Conservation (phyloP, 1,140 invertebrate species). For the Drosophila sp. region DNA sequence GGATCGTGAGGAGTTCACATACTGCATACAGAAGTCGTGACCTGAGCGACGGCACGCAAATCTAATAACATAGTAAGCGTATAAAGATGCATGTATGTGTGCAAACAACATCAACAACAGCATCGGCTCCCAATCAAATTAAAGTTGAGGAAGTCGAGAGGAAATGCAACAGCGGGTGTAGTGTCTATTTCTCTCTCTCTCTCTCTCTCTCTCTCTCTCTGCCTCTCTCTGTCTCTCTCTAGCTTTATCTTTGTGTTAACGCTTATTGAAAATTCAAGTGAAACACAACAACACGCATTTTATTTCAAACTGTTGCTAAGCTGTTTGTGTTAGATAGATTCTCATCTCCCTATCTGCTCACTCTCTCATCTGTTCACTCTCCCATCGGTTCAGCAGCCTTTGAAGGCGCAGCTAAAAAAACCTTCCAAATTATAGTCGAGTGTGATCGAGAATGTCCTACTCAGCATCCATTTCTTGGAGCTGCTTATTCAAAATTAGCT, state of each 20-base stretch:
- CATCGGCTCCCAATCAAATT: conserved; percentile 55
- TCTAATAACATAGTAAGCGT: conserved; percentile 69
- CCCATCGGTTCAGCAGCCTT: background rate
- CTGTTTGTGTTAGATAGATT: conserved; percentile 38
- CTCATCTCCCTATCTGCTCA: background rate
- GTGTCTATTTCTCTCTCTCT: conserved; percentile 23
- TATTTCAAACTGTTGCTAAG: conserved; percentile 53
- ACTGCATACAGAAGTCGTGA: conserved; percentile 42
- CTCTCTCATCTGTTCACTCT: background rate
- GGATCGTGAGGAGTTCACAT: conserved; percentile 12
- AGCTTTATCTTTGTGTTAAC: conserved; percentile 34
- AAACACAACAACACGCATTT: conserved; percentile 55
- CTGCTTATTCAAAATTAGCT: no score
- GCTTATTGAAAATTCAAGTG: conserved; percentile 63
- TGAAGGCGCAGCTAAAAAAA: no score
- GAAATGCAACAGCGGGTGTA: background rate
- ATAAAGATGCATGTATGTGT: conserved; percentile 49
- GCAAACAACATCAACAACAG: conserved; percentile 44
- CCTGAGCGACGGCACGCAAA: conserved; percentile 52
- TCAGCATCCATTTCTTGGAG: background rate
- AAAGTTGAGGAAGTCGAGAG: conserved; percentile 9
- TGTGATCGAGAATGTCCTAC: background rate
- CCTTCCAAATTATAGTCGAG: background rate
- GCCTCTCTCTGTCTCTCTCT: no score
- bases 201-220: conserved; percentile 32